phyloP scores from a whole-genome alignment of 2,888 invertebrate species.

The Crocallis elinguaria region DNA sequence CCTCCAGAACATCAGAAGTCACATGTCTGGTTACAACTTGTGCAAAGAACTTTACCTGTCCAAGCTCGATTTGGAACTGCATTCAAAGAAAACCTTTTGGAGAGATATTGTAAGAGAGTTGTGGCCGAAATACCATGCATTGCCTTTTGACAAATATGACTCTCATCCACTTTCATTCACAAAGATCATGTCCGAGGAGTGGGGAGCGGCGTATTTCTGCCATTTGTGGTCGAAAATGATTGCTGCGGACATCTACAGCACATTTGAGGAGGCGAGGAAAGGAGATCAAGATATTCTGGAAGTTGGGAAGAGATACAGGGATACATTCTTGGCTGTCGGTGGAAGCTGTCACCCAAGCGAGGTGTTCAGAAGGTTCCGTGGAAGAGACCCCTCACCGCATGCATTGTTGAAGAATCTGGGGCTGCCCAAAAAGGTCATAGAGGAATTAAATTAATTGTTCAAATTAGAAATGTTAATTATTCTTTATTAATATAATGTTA shows the following conservation, averaged over 20 bases:
- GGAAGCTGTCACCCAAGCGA: conserved; percentile 93
- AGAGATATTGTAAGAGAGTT: conserved; percentile 89
- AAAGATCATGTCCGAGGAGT: conserved; percentile 92
- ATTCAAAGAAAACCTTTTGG: conserved; percentile 93
- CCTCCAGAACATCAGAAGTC: conserved; percentile 86
- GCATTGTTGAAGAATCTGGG: conserved; percentile 89
- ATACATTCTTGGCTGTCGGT: conserved; percentile 93
- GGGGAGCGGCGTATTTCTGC: conserved; percentile 94
- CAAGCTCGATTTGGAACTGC: conserved; percentile 92
- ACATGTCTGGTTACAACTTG: conserved; percentile 92
- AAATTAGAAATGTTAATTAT: conserved; percentile 62
- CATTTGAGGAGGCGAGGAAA: conserved; percentile 89
- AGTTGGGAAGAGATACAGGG: conserved; percentile 89
- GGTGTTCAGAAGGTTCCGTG: conserved; percentile 95
- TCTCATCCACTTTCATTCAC: conserved; percentile 94
- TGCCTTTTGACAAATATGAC: conserved; percentile 91
- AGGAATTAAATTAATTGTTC: conserved; percentile 55
- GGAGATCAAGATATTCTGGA: conserved; percentile 80
- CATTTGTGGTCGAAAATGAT: conserved; percentile 94
- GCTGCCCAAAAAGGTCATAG: conserved; percentile 65
- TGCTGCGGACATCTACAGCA: conserved; percentile 95
- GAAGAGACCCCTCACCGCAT: conserved; percentile 95
- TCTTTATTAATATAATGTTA: conserved; percentile 57
- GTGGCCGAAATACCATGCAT: conserved; percentile 92
- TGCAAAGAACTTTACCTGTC: conserved; percentile 93